Base-by-base conservation (phyloP, 64 coral and sea anemone genomes). In the Montipora foliosa region DNA sequence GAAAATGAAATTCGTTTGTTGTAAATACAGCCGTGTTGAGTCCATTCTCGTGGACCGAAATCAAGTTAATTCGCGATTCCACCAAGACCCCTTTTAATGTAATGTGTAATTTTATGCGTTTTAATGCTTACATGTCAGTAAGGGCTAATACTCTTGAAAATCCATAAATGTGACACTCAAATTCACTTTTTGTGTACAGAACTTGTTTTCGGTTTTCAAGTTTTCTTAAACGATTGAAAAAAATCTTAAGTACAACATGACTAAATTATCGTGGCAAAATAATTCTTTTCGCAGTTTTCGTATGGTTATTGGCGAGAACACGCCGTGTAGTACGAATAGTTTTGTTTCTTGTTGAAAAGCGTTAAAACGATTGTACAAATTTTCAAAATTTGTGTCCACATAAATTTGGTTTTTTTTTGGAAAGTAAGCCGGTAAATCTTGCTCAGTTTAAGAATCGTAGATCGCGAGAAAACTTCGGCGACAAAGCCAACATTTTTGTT, bases 1-100 rank as follows among this genome's bases (percentile, higher is more conserved):
- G n/a, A 57, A 57, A 53, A 58, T 58, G n/a, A 80, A 57, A 25
- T 59, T 80, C 78, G 22, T 58, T 58, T 80, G 78, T 50, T 29
- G 74, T 14, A 76, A 76, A 14, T 46, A 29, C n/a, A 25, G 51
- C n/a, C 49, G 10, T 60, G 2, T 29, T 58, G 29, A 8, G 74
- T 14, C 25, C 5, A 76, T 76, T 25, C 24, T 76, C 24, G 24
- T 37, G 8, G 12, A 25, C 6, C 2, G 15, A 45, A 76, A 76
- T 37, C 29, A 14, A 73, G 19, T 73, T 73, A 37, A 64, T 64
- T 64, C 14, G 61, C 61, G 61, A 29, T 74, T 74, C 70, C 8
- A 25, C 19, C 22, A 74, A 74, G 70, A 14, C 61, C 61, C 14
- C 6, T 57, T 64, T 64, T 14, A 55, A 55, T 55, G 5, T 12